Base-by-base conservation (phyloP, 2,797 vertebrate species). In the Cossypha caffra region DNA sequence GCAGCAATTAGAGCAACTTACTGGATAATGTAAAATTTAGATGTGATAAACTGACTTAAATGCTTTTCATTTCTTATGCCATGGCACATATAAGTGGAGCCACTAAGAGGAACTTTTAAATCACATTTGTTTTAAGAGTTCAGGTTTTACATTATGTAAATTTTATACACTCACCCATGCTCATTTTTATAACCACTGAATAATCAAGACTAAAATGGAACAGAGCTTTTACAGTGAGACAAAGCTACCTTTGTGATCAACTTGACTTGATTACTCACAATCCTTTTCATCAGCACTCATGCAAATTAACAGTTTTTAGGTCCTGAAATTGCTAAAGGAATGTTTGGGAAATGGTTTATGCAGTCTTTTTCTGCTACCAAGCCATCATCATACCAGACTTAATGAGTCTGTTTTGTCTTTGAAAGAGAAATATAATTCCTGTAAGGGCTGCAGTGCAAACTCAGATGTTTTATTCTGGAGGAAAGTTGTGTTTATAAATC, bases 401-500 rank as follows among this genome's bases (percentile, higher is more conserved):
- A 91, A 42, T 45, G 45, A 64, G 48, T 57, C 59, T 91, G 50
- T 35, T 82, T 74, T 91, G 50, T 72, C n/a, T 95, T 83, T 86
- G 69, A 86, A 83, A 95, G 38, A 57, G 77, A 76, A 68, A 42
- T 50, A 15, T 21, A 86, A 74, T 72, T 94, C 42, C 58, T n/a
- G 3, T 43, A 74, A 91, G 73, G n/a, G 47, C 50, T 89, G 80
- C 9, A 1, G 45, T 68, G 47, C 61, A n/a, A 88, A 77, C 68
- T 88, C 50, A 17, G 38, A 72, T 82, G 40, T 82, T 78, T 92
- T 58, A 29, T 85, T 92, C 58, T 92, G 77, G 69, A 88, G 54
- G 66, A 75, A 55, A 73, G 67, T 31, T 74, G 48, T 92, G 89
- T 95, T 96, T 95, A 90, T 82, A 86, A 63, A 86, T 77, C 50